These are phyloP conservation scores for Plectrocnemia conspersa DNA, from an alignment of 1,140 invertebrate genomes.

Conservation along the genomic window DNA sequence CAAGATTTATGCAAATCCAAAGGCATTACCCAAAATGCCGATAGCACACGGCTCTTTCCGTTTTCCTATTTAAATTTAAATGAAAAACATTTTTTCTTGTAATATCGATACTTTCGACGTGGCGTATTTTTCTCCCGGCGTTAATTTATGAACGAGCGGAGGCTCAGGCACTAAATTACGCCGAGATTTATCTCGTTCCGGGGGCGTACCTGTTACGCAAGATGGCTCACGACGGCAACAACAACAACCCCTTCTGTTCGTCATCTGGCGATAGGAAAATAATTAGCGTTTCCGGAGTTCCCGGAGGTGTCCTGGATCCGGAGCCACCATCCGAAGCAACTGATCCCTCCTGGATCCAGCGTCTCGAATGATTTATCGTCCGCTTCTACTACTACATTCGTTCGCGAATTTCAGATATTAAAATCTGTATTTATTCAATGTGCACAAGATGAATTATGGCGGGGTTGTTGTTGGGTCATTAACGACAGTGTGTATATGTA, in stretches of 20 bases:
- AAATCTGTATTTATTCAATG: too few species aligned
- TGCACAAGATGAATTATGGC: too few species aligned
- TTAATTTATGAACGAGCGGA: neutral
- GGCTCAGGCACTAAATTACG: neutral
- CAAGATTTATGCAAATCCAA: too few species aligned
- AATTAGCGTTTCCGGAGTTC: conserved; percentile 30
- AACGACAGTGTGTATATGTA: too few species aligned
- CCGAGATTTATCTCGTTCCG: neutral
- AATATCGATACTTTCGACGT: neutral
- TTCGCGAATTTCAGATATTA: too few species aligned
- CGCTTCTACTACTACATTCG: conserved; percentile 14
- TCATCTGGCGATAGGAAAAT: conserved; percentile 35
- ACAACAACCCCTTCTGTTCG: conserved; percentile 18
- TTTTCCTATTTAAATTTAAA: too few species aligned
- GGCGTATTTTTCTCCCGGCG: neutral
- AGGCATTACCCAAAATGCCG: too few species aligned
- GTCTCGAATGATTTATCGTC: conserved; percentile 34
- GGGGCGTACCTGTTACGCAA: conserved; percentile 13
- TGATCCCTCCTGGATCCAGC: conserved; percentile 21
- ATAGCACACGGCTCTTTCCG: too few species aligned
- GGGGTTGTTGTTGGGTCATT: neutral
- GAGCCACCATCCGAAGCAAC: conserved; percentile 15
- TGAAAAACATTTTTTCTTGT: too few species aligned
- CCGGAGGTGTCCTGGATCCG: conserved; percentile 1
- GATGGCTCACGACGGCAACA: conserved; percentile 7